phyloP scores from a whole-genome alignment of 1,140 invertebrate species.

The Drosophila cardini region DNA sequence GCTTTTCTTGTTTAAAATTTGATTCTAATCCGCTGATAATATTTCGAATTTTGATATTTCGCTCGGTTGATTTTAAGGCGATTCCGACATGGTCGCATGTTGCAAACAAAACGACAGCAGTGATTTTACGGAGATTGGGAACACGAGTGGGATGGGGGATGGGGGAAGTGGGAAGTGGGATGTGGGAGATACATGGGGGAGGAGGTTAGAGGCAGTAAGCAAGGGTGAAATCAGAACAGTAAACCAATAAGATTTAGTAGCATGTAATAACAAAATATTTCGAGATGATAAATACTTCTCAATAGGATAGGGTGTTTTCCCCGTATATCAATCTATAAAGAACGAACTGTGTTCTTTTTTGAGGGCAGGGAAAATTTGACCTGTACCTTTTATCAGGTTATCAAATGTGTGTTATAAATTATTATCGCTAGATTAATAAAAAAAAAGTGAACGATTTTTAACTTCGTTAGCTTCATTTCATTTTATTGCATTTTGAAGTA shows the following conservation, averaged over 20 bases:
- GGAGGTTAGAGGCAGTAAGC: neutral
- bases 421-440: too few species aligned
- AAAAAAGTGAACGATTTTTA: too few species aligned
- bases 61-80: slow-evolving; percentile 67
- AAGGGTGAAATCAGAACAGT: slow-evolving; percentile 5
- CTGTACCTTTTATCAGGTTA: too few species aligned
- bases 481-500: too few species aligned
- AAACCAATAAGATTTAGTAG: slow-evolving; percentile 26
- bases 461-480: too few species aligned
- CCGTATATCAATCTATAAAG: neutral
- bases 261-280: slow-evolving; percentile 49
- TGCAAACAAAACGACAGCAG: slow-evolving; percentile 22
- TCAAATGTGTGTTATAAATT: too few species aligned
- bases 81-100: slow-evolving; percentile 35
- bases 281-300: slow-evolving; percentile 35
- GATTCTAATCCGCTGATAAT: slow-evolving; percentile 73
- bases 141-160: too few species aligned
- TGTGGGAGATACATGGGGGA: too few species aligned
- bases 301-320: neutral
- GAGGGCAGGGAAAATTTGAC: too few species aligned
- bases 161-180: too few species aligned
- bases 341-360: neutral
- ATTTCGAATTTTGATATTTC: slow-evolving; percentile 64
- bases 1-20: slow-evolving; percentile 49
- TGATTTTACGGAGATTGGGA: neutral